A percentile compares a stretch with the other conserved stretches of the same genome.
phyloP scores from a whole-genome alignment of 2,888 invertebrate genomes.

The Nesidiocoris tenuis region DNA sequence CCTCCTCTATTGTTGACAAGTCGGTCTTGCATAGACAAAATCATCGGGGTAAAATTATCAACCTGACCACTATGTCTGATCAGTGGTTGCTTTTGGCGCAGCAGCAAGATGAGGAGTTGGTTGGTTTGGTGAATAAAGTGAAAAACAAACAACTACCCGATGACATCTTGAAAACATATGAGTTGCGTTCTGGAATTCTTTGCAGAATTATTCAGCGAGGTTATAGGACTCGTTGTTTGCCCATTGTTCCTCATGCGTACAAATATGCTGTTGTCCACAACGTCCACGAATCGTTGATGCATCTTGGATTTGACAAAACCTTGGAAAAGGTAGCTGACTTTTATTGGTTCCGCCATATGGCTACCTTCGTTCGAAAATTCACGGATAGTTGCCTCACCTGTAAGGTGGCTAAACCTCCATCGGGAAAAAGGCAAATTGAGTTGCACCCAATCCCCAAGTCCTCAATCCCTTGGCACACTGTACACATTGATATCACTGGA shows the following conservation, averaged over 20 bases:
- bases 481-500: constrained; percentile 51
- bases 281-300: constrained; percentile 27
- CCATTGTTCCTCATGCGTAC: constrained; percentile 42
- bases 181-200: constrained; percentile 41
- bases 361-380: constrained; percentile 52
- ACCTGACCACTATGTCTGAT: no score
- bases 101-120: no score
- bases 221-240: background rate
- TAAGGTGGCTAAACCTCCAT: constrained; percentile 51
- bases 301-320: constrained; percentile 9
- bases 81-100: no score
- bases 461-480: constrained; percentile 51
- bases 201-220: constrained; percentile 49
- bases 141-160: background rate
- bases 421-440: constrained; percentile 51
- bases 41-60: no score
- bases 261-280: constrained; percentile 52
- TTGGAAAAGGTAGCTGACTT: background rate
- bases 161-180: constrained; percentile 29
- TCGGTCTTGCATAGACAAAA: no score
- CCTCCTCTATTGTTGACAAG: no score
- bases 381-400: constrained; percentile 53
- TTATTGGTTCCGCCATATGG: constrained; percentile 16
- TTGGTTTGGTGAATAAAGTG: background rate
- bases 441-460: constrained; percentile 53